A percentile compares a stretch with the other conserved stretches of the same genome.
Conservation (phyloP, 2,113 vertebrate species). For the Dasyprocta punctata region DNA sequence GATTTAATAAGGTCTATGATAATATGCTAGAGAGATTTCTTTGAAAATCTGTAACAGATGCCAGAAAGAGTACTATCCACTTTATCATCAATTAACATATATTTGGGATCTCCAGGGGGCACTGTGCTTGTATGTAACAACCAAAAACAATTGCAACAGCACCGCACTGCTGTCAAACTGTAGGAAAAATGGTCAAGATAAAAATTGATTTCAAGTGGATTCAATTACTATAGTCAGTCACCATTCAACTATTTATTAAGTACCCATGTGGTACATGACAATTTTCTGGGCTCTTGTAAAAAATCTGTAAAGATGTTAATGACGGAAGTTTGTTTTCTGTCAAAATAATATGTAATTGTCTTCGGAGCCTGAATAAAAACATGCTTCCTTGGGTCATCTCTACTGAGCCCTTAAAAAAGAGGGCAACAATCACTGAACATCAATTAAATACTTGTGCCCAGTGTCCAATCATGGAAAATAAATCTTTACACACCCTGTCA, state of each 20-base stretch:
- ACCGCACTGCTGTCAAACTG: constrained; percentile 56
- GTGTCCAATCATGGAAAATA: neutral
- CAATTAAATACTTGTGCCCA: neutral
- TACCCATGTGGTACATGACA: constrained; percentile 21
- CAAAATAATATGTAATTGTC: neutral
- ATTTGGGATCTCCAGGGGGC: constrained; percentile 60
- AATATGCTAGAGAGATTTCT: constrained; percentile 73
- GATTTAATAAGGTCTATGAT: constrained; percentile 79
- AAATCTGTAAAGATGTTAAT: constrained; percentile 55
- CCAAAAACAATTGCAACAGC: constrained; percentile 62
- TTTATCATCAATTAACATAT: constrained; percentile 71
- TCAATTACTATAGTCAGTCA: constrained; percentile 60
- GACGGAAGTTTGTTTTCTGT: constrained; percentile 51
- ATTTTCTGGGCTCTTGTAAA: constrained; percentile 58
- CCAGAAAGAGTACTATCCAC: constrained; percentile 60
- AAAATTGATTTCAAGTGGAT: constrained; percentile 69
- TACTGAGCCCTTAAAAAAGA: neutral
- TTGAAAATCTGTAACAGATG: constrained; percentile 79
- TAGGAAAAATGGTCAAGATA: constrained; percentile 66
- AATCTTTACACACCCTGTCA: neutral
- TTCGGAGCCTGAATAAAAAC: neutral
- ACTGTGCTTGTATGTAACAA: constrained; percentile 36
- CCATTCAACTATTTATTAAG: constrained; percentile 65
- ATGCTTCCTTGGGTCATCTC: neutral
- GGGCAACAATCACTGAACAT: neutral